Evolutionary conservation across 2,888 invertebrate genomes (phyloP), one percentile per base, ranked within the genome.

Genomic region (Julus scanicus): DNA sequence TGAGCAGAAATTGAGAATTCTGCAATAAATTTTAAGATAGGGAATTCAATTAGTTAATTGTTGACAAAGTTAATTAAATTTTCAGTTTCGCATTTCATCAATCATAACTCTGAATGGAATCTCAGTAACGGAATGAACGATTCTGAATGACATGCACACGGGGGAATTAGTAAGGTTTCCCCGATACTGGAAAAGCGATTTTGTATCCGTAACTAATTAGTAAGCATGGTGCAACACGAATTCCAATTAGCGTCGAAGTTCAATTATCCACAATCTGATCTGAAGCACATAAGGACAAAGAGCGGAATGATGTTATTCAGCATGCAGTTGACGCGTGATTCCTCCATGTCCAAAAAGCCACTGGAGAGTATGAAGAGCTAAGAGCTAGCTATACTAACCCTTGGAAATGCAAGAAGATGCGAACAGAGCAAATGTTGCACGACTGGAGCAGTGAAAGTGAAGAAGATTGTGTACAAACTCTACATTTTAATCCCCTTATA

Each of bases 121-220:
- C 5, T 80, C 37, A 13, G 80, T 13, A 11, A 20, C 29, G 29
- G n/a, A 71, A 80, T 80, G 80, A 37, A 8, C 13, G 80, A 9
- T 13, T 80, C 13, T 80, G 29, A 37, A 80, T 80, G 15, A 15
- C 80, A 80, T 80, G 80, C 80, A 80, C 80, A 80, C 80, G 37
- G 37, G 1, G 15, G 80, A n/a, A 80, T 80, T 80, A 80, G 80
- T 80, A 80, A 13, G 80, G 5, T 80, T 80, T 29, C 37, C 44
- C 29, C 37, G 80, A 3, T 80, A 37, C 80, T 80, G 80, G 80
- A 71, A 80, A 13, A 80, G 80, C 80, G 37, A 15, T 80, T 71
- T 71, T 80, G 80, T 80, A 80, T 80, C 80, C 80, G 80, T 80
- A 80, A 80, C 29, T 80, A 80, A 80, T 80, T 80, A 80, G 80